Evolutionary conservation across 1,140 invertebrate species (phyloP).

Genomic region (Solenopsis invicta): DNA sequence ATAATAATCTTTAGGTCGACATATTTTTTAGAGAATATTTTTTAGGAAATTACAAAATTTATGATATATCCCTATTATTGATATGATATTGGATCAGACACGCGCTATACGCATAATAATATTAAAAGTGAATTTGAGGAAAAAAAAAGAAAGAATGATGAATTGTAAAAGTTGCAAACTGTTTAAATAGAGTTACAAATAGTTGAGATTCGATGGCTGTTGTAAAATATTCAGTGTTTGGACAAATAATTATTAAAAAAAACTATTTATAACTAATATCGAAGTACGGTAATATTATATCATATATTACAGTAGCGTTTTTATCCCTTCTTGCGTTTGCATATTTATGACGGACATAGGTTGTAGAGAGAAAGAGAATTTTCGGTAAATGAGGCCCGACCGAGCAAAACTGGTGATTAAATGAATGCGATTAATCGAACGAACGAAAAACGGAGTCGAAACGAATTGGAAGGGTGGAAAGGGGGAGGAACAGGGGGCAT

Average conservation of each 20-base stretch:
- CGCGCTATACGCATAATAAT: conserved; percentile 80
- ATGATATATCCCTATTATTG: conserved; percentile 86
- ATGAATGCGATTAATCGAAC: conserved; percentile 63
- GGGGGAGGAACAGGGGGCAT: conserved; percentile 51
- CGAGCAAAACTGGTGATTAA: conserved; percentile 62
- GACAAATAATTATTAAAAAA: conserved; percentile 85
- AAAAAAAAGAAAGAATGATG: conserved; percentile 66
- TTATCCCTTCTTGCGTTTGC: conserved; percentile 82
- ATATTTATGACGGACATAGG: conserved; percentile 76
- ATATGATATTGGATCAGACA: conserved; percentile 85
- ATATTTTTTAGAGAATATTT: conserved; percentile 87
- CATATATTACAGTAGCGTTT: conserved; percentile 82
- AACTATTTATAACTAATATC: conserved; percentile 85
- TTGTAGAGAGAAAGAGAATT: conserved; percentile 53
- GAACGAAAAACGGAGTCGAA: conserved; percentile 61
- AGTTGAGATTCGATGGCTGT: conserved; percentile 85
- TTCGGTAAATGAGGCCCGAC: conserved; percentile 52
- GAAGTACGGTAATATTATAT: conserved; percentile 82
- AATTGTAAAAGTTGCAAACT: conserved; percentile 80
- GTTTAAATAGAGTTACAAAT: conserved; percentile 84
- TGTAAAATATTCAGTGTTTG: conserved; percentile 86
- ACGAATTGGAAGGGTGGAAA: conserved; percentile 51
- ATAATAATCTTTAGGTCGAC: conserved; percentile 87
- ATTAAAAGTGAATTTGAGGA: conserved; percentile 75
- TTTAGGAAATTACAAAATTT: conserved; percentile 87